These are phyloP conservation scores for Sylvia atricapilla DNA, from an alignment of 2,113 vertebrate genomes.

Conservation along the genomic window DNA sequence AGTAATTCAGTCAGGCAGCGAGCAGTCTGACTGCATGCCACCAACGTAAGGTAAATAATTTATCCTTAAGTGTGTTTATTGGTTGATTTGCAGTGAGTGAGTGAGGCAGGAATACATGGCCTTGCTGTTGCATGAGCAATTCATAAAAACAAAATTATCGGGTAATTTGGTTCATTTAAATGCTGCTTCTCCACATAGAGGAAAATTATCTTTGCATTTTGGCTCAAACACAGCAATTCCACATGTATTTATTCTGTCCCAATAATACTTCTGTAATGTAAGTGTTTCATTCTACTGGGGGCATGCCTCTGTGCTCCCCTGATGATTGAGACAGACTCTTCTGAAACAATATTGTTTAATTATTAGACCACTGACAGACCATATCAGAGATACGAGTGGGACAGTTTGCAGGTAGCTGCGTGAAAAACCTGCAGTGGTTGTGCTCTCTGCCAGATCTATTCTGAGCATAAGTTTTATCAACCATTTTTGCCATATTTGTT, in stretches of 20 bases:
- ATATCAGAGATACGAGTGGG: neutral
- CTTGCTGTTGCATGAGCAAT: constrained; percentile 29
- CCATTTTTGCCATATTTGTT: neutral
- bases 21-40: constrained; percentile 12
- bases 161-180: constrained; percentile 55
- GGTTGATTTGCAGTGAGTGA: constrained; percentile 22
- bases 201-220: constrained; percentile 32
- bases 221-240: constrained; percentile 2
- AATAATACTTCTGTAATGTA: neutral
- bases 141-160: constrained; percentile 47
- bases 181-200: constrained; percentile 8
- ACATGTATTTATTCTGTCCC: constrained; percentile 14
- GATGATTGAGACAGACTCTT: neutral
- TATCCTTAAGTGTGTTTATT: constrained; percentile 25
- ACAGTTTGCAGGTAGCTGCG: neutral
- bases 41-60: constrained; percentile 42
- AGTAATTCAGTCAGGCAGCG: constrained; percentile 14
- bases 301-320: neutral
- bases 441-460: neutral
- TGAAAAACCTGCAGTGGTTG: neutral
- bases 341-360: neutral
- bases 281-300: neutral
- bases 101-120: constrained; percentile 26
- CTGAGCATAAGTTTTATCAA: neutral
- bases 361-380: neutral